Percentiles rank a stretch among this genome's conserved stretches.
These are phyloP conservation scores for Xestia rhomboidea DNA, from an alignment of 2,888 invertebrate genomes.

Conservation along the genomic window DNA sequence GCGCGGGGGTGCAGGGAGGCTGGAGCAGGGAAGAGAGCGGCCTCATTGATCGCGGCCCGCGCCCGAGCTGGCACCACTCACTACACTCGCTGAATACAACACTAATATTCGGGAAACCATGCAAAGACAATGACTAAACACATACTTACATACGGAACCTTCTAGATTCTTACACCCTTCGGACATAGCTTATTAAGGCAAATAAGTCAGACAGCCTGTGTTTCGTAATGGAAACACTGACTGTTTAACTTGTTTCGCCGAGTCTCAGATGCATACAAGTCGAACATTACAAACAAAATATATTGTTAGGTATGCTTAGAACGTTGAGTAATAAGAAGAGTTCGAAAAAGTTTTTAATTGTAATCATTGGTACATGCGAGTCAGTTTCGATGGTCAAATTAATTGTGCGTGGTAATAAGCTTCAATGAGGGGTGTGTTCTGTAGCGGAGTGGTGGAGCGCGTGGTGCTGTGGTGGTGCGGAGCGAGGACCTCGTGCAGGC, in stretches of 20 bases:
- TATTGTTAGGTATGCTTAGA: neutral
- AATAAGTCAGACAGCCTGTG: slow-evolving; percentile 6
- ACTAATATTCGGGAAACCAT: slow-evolving; percentile 35
- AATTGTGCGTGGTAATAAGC: slow-evolving; percentile 58
- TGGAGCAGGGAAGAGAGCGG: slow-evolving; percentile 75
- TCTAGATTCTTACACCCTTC: neutral
- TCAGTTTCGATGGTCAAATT: slow-evolving; percentile 32
- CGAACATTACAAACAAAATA: neutral
- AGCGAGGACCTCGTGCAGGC: slow-evolving; percentile 72
- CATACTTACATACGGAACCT: slow-evolving; percentile 5
- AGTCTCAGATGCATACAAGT: slow-evolving; percentile 22
- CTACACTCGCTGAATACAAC: slow-evolving; percentile 68
- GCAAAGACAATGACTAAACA: slow-evolving; percentile 17
- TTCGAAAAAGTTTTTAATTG: slow-evolving; percentile 7
- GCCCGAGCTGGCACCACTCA: slow-evolving; percentile 77
- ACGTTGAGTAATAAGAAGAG: neutral
- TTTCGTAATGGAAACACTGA: slow-evolving; percentile 7
- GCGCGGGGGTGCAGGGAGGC: slow-evolving; percentile 70
- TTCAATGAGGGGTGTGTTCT: slow-evolving; percentile 67
- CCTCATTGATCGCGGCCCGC: slow-evolving; percentile 89
- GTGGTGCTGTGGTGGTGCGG: slow-evolving; percentile 57
- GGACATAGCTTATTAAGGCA: neutral
- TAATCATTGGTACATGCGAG: slow-evolving; percentile 8
- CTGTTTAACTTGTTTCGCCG: neutral
- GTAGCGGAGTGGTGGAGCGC: slow-evolving; percentile 41